These are phyloP conservation scores for Matsumyia berberina DNA, from an alignment of 2,888 invertebrate genomes.

Conservation along the genomic window DNA sequence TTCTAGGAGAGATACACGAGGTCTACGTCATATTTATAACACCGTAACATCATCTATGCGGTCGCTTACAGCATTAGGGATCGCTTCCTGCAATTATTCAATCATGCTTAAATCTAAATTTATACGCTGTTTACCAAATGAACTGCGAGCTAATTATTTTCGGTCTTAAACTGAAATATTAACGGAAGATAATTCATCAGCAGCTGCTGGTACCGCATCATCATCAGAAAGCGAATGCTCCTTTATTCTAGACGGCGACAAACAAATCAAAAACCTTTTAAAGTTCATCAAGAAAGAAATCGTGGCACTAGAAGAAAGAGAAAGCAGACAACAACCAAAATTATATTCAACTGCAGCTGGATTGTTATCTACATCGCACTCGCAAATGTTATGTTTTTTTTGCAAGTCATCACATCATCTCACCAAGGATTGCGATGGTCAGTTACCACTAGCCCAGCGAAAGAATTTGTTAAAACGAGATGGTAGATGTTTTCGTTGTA, in stretches of 20 bases:
- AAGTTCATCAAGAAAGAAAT: neutral
- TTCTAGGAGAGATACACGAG: no score
- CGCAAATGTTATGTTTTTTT: neutral
- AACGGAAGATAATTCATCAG: no score
- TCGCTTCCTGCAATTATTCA: neutral
- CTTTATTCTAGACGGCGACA: no score
- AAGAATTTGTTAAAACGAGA: neutral
- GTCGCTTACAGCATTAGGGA: neutral
- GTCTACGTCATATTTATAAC: neutral
- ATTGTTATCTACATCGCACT: neutral
- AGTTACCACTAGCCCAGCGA: neutral
- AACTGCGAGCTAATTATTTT: no score
- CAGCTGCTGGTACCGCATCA: no score
- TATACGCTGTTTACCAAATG: neutral
- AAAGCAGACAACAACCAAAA: neutral
- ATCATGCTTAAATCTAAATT: neutral
- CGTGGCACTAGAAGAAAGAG: neutral
- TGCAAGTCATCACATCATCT: neutral
- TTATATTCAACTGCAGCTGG: neutral
- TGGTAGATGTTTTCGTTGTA: neutral
- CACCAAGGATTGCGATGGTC: neutral
- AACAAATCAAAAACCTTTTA: neutral
- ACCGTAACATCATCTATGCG: neutral
- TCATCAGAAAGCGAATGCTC: no score
- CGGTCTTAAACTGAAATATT: no score